Conservation (phyloP, 35 echinoderm and acorn worm species). For the Antedon bifida region DNA sequence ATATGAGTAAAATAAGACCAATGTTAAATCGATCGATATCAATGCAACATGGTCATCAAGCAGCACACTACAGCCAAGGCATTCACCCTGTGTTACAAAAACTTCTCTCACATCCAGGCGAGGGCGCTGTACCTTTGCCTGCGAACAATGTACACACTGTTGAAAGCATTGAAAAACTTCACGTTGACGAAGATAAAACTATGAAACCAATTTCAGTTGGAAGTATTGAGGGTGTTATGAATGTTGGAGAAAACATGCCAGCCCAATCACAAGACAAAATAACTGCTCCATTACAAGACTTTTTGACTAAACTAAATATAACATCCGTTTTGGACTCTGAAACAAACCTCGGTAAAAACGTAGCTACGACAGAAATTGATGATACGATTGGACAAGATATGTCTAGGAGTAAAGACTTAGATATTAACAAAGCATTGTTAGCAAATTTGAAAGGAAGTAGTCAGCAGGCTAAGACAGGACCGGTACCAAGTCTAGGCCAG, state of each 20-base stretch:
- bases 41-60: not conserved
- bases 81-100: not conserved
- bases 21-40: not conserved
- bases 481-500: not conserved
- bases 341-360: not conserved
- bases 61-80: not conserved
- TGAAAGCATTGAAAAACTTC: not conserved
- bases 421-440: not conserved
- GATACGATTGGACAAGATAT: no score
- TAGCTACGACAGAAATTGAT: not conserved
- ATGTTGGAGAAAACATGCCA: no score
- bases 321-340: not conserved
- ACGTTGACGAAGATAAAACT: not conserved
- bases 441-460: not conserved
- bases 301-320: not conserved
- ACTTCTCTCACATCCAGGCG: not conserved
- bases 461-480: not conserved
- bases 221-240: not conserved
- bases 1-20: not conserved
- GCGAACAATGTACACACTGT: not conserved
- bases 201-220: not conserved
- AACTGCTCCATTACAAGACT: not conserved
- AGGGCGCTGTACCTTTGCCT: not conserved
- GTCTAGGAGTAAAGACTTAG: not conserved
- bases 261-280: no score